These are phyloP conservation scores for Drosophila yooni DNA, from an alignment of 2,888 invertebrate genomes.

Conservation along the genomic window DNA sequence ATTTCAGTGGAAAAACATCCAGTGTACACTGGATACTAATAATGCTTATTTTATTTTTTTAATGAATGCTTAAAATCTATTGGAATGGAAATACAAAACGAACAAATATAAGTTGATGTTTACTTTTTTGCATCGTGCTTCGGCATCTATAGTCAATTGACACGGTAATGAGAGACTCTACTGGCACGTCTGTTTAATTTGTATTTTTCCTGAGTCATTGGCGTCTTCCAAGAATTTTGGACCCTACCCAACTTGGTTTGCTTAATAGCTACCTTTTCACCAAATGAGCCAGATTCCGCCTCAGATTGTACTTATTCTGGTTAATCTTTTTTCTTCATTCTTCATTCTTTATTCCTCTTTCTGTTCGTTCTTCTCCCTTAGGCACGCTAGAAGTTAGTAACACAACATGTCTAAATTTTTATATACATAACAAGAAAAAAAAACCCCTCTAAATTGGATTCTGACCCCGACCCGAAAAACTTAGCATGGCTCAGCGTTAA, in stretches of 20 bases:
- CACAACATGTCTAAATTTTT: background rate
- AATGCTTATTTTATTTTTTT: conserved; percentile 10
- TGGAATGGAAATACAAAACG: background rate
- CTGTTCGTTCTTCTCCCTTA: background rate
- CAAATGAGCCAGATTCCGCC: background rate
- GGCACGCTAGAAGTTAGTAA: background rate
- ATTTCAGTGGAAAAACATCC: background rate
- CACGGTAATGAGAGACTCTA: background rate
- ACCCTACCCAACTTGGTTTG: background rate
- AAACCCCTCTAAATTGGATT: background rate
- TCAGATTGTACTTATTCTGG: background rate
- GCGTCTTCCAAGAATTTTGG: background rate
- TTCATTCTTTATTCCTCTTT: background rate
- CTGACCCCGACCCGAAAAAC: conserved; percentile 36
- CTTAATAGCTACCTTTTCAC: background rate
- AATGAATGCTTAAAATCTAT: background rate
- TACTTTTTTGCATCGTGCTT: background rate
- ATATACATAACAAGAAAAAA: background rate
- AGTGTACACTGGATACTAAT: background rate
- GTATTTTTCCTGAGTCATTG: background rate
- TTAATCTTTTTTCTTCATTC: background rate
- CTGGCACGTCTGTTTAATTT: background rate
- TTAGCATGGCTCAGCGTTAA: conserved; percentile 32
- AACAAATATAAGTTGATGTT: background rate
- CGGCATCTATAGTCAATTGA: background rate